These are phyloP conservation scores for Onychostruthus taczanowskii DNA, from an alignment of 2,113 vertebrate species.

Conservation along the genomic window DNA sequence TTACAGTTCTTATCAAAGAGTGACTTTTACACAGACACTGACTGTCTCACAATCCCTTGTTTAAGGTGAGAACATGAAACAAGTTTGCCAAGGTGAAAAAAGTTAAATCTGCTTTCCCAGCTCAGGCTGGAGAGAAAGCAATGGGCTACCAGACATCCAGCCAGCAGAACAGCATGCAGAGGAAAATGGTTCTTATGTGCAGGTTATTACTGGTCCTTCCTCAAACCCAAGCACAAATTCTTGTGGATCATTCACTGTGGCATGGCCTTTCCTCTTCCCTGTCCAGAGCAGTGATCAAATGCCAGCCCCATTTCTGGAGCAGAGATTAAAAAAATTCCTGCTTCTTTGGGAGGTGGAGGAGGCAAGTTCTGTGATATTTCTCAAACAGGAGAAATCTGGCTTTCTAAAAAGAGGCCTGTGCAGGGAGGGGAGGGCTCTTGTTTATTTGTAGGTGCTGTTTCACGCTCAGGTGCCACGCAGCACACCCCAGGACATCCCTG, in stretches of 20 bases:
- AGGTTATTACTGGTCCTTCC: neutral
- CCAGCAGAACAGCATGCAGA: neutral
- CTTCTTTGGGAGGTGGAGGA: neutral
- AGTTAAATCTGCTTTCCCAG: neutral
- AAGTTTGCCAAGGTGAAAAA: neutral
- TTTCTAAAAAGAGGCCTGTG: neutral
- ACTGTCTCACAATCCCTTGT: neutral
- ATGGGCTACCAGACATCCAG: neutral
- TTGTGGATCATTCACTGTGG: neutral
- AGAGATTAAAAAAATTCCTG: neutral
- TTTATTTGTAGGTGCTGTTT: neutral
- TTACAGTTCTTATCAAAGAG: neutral
- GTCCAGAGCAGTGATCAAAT: neutral
- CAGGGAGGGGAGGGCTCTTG: rapidly evolving
- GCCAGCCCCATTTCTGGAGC: neutral
- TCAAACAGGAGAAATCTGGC: neutral
- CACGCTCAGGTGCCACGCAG: neutral
- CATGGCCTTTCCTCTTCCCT: neutral
- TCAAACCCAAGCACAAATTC: neutral
- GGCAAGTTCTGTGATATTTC: neutral
- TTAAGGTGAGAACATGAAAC: neutral
- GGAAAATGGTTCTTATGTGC: neutral
- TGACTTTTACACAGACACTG: neutral
- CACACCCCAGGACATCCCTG: neutral
- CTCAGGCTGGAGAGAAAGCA: neutral